phyloP scores from a whole-genome alignment of 1,140 invertebrate genomes.

The Sitodiplosis mosellana region DNA sequence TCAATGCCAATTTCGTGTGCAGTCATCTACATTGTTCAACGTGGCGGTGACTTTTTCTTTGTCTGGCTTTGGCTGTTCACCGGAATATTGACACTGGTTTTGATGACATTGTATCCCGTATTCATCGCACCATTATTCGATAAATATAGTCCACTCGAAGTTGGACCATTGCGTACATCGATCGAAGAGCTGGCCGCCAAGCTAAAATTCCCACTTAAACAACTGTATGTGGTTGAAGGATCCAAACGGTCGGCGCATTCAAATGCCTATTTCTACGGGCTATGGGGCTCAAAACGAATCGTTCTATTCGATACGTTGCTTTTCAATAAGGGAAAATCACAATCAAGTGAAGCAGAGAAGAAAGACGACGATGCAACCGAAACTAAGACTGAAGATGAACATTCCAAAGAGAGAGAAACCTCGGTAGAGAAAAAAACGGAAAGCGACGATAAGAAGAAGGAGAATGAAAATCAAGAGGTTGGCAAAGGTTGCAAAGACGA shows the following conservation, averaged over 20 bases:
- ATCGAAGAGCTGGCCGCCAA: constrained; percentile 81
- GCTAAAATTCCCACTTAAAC: constrained; percentile 83
- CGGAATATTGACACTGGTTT: constrained; percentile 56
- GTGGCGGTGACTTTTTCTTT: constrained; percentile 83
- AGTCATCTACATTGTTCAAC: constrained; percentile 76
- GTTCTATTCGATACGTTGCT: constrained; percentile 93
- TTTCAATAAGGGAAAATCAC: constrained; percentile 19
- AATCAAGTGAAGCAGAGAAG: too few species aligned
- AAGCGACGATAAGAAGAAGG: constrained; percentile 8
- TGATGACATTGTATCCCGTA: constrained; percentile 85
- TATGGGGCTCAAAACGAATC: constrained; percentile 93
- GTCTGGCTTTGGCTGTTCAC: constrained; percentile 87
- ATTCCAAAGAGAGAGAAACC: too few species aligned
- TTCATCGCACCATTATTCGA: constrained; percentile 97
- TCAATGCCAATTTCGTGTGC: constrained; percentile 60
- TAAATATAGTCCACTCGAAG: constrained; percentile 89
- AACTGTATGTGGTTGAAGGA: constrained; percentile 94
- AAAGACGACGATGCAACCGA: too few species aligned
- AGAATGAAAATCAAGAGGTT: constrained; percentile 24
- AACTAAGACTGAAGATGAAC: too few species aligned
- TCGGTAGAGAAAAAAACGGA: constrained; percentile 28
- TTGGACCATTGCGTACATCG: constrained; percentile 65
- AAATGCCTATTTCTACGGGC: constrained; percentile 97
- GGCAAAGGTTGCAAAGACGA: constrained; percentile 71
- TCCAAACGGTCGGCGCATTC: constrained; percentile 91